These are phyloP conservation scores for Muscicapa striata DNA, from an alignment of 2,797 vertebrate genomes.

Conservation along the genomic window DNA sequence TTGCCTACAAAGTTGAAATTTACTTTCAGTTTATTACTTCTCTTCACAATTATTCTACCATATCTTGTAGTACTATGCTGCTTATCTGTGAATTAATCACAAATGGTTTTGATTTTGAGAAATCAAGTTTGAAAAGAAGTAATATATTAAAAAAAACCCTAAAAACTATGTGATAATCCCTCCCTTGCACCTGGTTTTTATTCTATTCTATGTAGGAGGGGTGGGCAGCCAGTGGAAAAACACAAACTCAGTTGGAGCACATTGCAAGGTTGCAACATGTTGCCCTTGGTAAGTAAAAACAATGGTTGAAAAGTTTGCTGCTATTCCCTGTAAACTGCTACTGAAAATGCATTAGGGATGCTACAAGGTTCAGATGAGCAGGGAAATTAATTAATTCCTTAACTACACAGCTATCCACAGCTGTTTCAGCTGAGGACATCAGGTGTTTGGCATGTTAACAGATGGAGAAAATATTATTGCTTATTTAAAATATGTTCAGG, in stretches of 20 bases:
- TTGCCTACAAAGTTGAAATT: background rate
- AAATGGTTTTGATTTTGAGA: background rate
- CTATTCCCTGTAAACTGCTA: background rate
- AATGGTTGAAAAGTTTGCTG: background rate
- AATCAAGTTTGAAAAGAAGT: background rate
- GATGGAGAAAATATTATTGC: background rate
- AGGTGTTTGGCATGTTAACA: background rate
- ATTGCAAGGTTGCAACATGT: rapidly evolving
- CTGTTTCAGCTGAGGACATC: background rate
- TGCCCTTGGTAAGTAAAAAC: background rate
- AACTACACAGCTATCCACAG: background rate
- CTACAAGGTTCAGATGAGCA: background rate
- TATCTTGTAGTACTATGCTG: background rate
- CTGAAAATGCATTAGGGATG: background rate
- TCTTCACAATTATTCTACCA: background rate
- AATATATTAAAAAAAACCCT: too few relatives aligned
- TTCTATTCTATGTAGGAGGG: too few relatives aligned
- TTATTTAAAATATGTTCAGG: background rate
- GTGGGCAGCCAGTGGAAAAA: too few relatives aligned
- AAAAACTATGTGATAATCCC: too few relatives aligned
- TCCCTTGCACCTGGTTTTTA: too few relatives aligned
- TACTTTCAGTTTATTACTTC: background rate
- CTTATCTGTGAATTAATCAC: background rate
- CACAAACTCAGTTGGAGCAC: too few relatives aligned
- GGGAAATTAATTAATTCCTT: background rate